Conservation (phyloP, 2,797 vertebrate genomes). For the Ceyx erithaca region DNA sequence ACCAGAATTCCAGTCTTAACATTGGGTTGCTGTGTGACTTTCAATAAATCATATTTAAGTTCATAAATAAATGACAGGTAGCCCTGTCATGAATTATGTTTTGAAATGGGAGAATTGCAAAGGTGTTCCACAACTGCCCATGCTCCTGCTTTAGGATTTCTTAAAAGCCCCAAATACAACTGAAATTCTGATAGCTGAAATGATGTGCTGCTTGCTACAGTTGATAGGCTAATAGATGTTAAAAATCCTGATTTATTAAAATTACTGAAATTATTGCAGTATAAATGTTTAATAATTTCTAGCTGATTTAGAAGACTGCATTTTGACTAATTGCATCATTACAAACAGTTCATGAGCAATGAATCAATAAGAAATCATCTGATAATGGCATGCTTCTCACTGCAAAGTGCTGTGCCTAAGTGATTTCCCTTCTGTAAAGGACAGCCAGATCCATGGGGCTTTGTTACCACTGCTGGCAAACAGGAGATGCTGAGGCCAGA, state of each 20-base stretch:
- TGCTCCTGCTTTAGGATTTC: background rate
- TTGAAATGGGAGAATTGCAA: background rate
- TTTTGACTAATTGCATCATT: background rate
- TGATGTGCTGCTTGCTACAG: background rate
- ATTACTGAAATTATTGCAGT: background rate
- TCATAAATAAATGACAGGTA: background rate
- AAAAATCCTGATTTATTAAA: conserved; percentile 20
- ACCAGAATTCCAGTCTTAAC: background rate
- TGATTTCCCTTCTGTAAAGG: background rate
- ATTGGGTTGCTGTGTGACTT: background rate
- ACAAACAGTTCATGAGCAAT: background rate
- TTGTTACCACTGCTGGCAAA: background rate
- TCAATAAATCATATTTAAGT: background rate
- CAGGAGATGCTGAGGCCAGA: background rate
- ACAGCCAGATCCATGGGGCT: background rate
- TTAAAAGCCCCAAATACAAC: background rate
- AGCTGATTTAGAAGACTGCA: background rate
- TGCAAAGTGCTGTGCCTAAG: background rate
- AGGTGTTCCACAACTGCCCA: rapidly evolving
- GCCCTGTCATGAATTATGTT: background rate
- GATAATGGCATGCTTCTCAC: background rate
- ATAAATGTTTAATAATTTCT: background rate
- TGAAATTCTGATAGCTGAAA: background rate
- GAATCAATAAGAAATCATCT: background rate
- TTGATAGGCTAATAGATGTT: background rate